Conservation (phyloP, 2,113 vertebrate species). For the Gambusia affinis region DNA sequence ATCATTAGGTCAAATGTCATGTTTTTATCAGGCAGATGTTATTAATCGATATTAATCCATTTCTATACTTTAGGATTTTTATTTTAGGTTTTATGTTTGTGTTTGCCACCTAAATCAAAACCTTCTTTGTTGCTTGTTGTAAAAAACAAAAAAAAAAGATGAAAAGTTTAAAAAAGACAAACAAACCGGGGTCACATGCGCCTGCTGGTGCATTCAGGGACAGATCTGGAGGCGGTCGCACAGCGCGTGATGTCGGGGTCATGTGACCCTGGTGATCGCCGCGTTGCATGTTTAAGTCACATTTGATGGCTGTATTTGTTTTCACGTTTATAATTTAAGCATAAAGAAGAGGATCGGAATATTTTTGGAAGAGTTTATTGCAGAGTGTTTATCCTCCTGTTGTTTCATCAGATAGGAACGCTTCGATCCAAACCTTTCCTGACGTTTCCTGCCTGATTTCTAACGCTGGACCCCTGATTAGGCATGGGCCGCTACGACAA, state of each 20-base stretch:
- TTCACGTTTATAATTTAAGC: constrained; percentile 34
- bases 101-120: constrained; percentile 20
- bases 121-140: constrained; percentile 6
- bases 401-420: not conserved
- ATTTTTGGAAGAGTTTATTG: constrained; percentile 58
- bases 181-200: not conserved
- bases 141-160: not conserved
- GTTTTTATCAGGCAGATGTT: constrained; percentile 38
- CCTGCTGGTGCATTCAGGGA: not conserved
- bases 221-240: not conserved
- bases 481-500: not conserved
- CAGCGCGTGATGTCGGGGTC: not conserved
- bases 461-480: not conserved
- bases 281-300: constrained; percentile 44
- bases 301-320: constrained; percentile 38
- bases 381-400: not conserved
- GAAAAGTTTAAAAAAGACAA: not conserved
- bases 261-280: constrained; percentile 11
- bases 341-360: constrained; percentile 27
- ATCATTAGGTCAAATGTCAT: constrained; percentile 31
- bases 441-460: not conserved
- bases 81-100: constrained; percentile 23
- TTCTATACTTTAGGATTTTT: constrained; percentile 27
- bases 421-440: not conserved
- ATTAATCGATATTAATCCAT: constrained; percentile 28